Percentiles rank a stretch among this genome's conserved stretches.
These are phyloP conservation scores for Drosophila atripex DNA, from an alignment of 2,888 invertebrate genomes.

Conservation along the genomic window DNA sequence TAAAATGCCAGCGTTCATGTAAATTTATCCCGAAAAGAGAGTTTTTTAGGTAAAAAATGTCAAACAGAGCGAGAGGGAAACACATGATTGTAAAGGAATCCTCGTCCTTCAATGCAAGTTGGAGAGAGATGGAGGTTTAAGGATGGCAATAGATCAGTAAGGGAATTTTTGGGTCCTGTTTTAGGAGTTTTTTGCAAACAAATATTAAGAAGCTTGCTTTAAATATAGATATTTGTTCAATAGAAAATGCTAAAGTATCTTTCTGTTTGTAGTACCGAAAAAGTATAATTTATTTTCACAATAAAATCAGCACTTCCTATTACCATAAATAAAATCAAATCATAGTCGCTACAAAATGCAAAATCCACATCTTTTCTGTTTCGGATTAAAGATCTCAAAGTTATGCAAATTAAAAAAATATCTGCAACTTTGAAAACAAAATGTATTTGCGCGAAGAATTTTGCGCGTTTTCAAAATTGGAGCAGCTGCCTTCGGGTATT, in stretches of 20 bases:
- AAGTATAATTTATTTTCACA: background rate
- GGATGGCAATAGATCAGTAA: slow-evolving; percentile 14
- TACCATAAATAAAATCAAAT: slow-evolving; percentile 34
- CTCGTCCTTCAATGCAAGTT: slow-evolving; percentile 38
- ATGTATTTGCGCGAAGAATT: slow-evolving; percentile 27
- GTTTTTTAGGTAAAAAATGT: slow-evolving; percentile 79
- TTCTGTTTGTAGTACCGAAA: too few relatives aligned
- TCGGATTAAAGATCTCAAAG: slow-evolving; percentile 10
- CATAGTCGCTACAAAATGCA: slow-evolving; percentile 35
- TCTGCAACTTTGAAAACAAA: slow-evolving; percentile 21
- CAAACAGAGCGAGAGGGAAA: slow-evolving; percentile 32
- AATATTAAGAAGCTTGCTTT: background rate
- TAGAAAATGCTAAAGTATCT: too few relatives aligned
- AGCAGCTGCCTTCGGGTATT: slow-evolving; percentile 62
- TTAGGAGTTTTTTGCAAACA: background rate
- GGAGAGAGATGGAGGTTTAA: slow-evolving; percentile 13
- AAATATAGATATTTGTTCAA: background rate
- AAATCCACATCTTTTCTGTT: slow-evolving; percentile 34
- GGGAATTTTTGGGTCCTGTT: slow-evolving; percentile 44
- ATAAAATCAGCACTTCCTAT: background rate
- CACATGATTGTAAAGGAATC: slow-evolving; percentile 76
- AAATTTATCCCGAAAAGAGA: slow-evolving; percentile 73
- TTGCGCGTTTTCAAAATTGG: slow-evolving; percentile 46
- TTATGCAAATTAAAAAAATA: slow-evolving; percentile 46
- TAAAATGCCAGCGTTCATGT: slow-evolving; percentile 76